These are phyloP conservation scores for Tetramorium bicarinatum DNA, from an alignment of 2,888 invertebrate species.

Conservation along the genomic window DNA sequence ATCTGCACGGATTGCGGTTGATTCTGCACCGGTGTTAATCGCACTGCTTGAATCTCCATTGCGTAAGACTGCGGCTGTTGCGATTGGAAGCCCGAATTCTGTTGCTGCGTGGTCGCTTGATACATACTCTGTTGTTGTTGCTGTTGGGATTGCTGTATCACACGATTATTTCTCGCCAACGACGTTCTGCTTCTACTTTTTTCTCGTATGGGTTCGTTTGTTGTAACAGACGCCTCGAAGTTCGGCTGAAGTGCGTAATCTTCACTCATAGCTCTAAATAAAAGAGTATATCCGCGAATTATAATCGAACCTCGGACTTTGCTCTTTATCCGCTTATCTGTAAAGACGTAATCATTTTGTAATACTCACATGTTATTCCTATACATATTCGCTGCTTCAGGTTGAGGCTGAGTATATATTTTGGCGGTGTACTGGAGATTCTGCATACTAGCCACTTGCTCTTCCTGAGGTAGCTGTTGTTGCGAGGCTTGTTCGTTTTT, in stretches of 20 bases:
- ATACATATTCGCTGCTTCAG: constrained; percentile 76
- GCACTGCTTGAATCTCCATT: constrained; percentile 81
- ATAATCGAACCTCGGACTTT: not conserved
- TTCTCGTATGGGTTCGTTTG: constrained; percentile 74
- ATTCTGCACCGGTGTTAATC: constrained; percentile 74
- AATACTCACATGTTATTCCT: constrained; percentile 81
- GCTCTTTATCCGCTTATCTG: not conserved
- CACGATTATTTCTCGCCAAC: constrained; percentile 74
- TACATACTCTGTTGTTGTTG: constrained; percentile 82
- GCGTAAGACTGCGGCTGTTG: constrained; percentile 76
- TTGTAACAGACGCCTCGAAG: constrained; percentile 71
- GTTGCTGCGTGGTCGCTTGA: constrained; percentile 73
- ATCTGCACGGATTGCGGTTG: constrained; percentile 73
- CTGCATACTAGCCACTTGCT: constrained; percentile 79
- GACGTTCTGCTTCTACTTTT: constrained; percentile 77
- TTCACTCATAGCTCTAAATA: constrained; percentile 72
- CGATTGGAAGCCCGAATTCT: constrained; percentile 77
- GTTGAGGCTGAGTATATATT: constrained; percentile 82
- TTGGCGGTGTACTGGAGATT: constrained; percentile 85
- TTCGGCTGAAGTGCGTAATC: constrained; percentile 75
- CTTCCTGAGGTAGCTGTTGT: constrained; percentile 77
- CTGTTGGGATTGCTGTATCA: constrained; percentile 84
- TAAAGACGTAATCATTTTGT: constrained; percentile 14
- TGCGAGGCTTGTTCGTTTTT: constrained; percentile 67
- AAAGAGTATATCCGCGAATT: not conserved